phyloP scores from a whole-genome alignment of 2,888 invertebrate genomes.

The Nowickia ferox region DNA sequence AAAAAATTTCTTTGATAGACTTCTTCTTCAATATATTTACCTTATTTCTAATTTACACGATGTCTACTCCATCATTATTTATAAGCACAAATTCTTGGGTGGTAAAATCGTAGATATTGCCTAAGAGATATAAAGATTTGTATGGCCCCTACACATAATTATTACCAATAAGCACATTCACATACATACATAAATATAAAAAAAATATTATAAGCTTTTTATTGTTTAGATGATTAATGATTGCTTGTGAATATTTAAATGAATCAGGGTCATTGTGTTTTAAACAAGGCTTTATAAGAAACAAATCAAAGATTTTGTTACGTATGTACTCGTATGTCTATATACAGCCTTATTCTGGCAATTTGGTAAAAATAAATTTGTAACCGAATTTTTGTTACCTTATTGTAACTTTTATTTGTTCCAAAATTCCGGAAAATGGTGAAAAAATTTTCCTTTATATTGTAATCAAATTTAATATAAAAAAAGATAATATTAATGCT shows the following conservation, averaged over 20 bases:
- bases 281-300: neutral
- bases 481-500: too few species aligned
- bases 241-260: conserved; percentile 3
- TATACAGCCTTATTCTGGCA: too few species aligned
- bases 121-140: neutral
- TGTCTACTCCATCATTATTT: neutral
- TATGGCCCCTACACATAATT: conserved; percentile 3
- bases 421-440: too few species aligned
- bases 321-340: too few species aligned
- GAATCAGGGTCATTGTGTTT: conserved; percentile 37
- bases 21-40: too few species aligned
- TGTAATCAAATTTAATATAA: too few species aligned
- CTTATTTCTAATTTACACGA: too few species aligned
- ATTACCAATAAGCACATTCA: conserved; percentile 6
- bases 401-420: too few species aligned
- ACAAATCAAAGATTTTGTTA: neutral
- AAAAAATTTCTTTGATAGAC: too few species aligned
- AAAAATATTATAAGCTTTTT: neutral
- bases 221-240: conserved; percentile 22
- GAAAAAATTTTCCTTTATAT: too few species aligned
- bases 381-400: too few species aligned
- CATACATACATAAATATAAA: neutral
- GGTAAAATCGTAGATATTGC: neutral
- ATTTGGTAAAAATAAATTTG: too few species aligned
- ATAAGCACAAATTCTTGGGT: neutral